Conservation (phyloP, 2,797 vertebrate species). For the Furcifer pardalis region DNA sequence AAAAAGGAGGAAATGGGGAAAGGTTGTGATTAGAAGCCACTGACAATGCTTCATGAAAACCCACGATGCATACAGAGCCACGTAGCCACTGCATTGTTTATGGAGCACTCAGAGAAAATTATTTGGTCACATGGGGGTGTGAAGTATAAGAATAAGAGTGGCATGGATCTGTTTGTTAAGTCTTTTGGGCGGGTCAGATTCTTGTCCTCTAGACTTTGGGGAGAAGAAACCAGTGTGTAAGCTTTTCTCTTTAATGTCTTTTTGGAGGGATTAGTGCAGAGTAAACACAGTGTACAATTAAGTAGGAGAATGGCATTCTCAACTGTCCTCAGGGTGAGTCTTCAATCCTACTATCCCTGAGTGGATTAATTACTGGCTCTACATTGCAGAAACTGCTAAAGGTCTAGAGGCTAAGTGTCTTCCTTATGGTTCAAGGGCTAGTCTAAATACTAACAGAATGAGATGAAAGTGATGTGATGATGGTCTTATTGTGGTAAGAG, state of each 20-base stretch:
- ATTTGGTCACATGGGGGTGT: background rate
- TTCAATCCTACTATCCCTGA: too few species aligned
- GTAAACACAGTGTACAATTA: background rate
- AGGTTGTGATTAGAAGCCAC: background rate
- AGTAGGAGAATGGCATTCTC: background rate
- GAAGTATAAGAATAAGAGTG: background rate
- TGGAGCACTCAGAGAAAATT: background rate
- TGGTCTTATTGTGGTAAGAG: background rate
- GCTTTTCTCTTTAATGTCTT: background rate
- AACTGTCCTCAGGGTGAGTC: background rate
- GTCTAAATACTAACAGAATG: background rate
- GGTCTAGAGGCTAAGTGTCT: background rate
- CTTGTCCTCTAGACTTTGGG: too few species aligned
- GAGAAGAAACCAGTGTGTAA: background rate
- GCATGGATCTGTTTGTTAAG: background rate
- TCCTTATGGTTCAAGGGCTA: background rate
- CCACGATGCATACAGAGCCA: background rate
- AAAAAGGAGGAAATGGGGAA: background rate
- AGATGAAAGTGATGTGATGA: background rate
- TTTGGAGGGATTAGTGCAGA: background rate
- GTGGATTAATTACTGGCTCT: background rate
- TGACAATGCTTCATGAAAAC: background rate
- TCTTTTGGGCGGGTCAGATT: background rate
- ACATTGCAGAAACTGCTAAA: background rate
- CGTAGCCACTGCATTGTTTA: background rate